These are phyloP conservation scores for Ditula angustiorana DNA, from an alignment of 2,888 invertebrate genomes.

Conservation along the genomic window DNA sequence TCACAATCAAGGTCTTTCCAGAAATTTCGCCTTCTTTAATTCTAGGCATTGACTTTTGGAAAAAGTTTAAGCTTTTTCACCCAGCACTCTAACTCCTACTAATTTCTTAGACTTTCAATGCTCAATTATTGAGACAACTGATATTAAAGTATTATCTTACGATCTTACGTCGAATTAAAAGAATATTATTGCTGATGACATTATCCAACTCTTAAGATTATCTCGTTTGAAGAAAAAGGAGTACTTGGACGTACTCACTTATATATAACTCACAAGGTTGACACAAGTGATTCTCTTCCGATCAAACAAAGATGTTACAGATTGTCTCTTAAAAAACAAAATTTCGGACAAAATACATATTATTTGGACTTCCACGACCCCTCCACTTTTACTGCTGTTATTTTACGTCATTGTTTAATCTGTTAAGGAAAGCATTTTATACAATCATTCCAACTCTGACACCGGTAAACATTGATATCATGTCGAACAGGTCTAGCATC, in stretches of 20 bases:
- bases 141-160: background rate
- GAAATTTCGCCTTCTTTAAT: no score
- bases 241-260: background rate
- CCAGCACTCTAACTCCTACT: background rate
- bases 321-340: background rate
- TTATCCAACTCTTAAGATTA: background rate
- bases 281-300: background rate
- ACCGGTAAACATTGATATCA: no score
- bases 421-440: no score
- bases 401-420: no score
- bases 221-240: background rate
- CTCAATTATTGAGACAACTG: background rate
- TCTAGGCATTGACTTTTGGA: no score
- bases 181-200: background rate
- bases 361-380: no score
- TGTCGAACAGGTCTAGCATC: no score
- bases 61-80: background rate
- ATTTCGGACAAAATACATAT: no score
- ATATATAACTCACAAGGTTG: background rate
- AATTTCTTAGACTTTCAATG: background rate
- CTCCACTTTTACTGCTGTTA: no score
- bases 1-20: no score
- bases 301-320: background rate
- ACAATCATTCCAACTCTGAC: no score
- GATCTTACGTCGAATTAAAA: background rate